Base-by-base conservation (phyloP, 2,113 vertebrate genomes). In the Apistogramma diplotaenia region DNA sequence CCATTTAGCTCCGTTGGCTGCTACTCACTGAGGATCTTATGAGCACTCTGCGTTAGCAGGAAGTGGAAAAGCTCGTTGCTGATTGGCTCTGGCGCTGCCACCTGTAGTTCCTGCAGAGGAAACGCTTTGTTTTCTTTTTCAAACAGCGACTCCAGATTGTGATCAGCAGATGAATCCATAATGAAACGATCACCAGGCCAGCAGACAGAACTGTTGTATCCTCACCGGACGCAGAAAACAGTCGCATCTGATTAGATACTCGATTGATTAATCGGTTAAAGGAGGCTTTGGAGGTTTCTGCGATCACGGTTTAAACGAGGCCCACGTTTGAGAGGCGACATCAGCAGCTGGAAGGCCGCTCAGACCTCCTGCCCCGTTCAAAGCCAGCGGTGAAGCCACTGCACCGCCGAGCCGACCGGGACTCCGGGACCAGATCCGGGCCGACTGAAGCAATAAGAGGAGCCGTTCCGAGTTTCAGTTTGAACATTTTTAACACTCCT, bases 401-500 rank as follows among this genome's bases (percentile, higher is more conserved):
- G 43, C 29, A 25, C 40, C 19, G 25, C 43, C 8, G 43, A 29
- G 62, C 43, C n/a, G 18, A n/a, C 19, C 49, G 18, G 49, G 62
- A 70, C 49, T 40, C 71, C 12, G 19, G 40, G 31, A 12, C 35
- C 29, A 15, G 23, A 13, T 0, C 62, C 25, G 0, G 43, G 10
- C 46, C 6, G 16, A 70, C 53, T 55, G 73, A 78, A 89, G 89
- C 92, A 92, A 92, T 92, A 91, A 90, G 54, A 62, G 40, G 77
- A 67, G 19, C 19, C 56, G 19, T 4, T 59, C 15, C 15, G 1
- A 0, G 59, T 65, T 70, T 71, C 2, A 54, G 4, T 37, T 55
- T 53, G 55, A 21, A 81, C 19, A 21, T 79, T 27, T 35, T 23
- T 51, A 40, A 0, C 19, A 33, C 16, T 19, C 21, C 53, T 61